Percentiles rank a stretch among this genome's conserved stretches.
Conservation (phyloP, 1,140 invertebrate genomes). For the Helicoverpa zea region DNA sequence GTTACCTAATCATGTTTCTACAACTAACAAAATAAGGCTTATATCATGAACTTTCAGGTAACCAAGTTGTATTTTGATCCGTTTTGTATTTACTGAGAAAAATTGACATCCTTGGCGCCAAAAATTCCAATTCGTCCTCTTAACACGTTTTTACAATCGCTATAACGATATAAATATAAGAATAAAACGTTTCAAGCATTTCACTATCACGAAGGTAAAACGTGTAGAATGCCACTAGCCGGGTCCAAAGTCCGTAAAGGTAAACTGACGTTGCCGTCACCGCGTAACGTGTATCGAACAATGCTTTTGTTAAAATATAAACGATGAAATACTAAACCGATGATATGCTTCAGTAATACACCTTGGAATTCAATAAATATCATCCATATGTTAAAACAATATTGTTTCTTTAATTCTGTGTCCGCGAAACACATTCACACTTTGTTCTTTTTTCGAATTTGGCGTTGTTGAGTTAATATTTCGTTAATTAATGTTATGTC, state of each 20-base stretch:
- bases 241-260: conserved; percentile 85
- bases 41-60: too few relatives aligned
- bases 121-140: too few relatives aligned
- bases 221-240: conserved; percentile 65
- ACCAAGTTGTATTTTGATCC: too few relatives aligned
- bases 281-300: conserved; percentile 62
- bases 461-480: neutral
- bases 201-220: conserved; percentile 68
- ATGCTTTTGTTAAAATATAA: conserved; percentile 56
- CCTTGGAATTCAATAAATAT: neutral
- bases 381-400: conserved; percentile 10
- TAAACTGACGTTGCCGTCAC: conserved; percentile 64
- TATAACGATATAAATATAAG: conserved; percentile 7
- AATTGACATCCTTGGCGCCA: too few relatives aligned
- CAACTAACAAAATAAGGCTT: too few relatives aligned
- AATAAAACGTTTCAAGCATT: conserved; percentile 50
- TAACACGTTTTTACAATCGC: neutral
- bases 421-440: neutral
- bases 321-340: neutral
- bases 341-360: neutral
- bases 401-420: neutral
- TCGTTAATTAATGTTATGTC: neutral
- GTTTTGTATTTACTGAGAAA: too few relatives aligned
- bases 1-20: too few relatives aligned
- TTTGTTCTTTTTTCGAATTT: neutral